Percentiles rank a stretch among this genome's conserved stretches.
Conservation (phyloP, 1,140 invertebrate genomes). For the Apis cerana region DNA sequence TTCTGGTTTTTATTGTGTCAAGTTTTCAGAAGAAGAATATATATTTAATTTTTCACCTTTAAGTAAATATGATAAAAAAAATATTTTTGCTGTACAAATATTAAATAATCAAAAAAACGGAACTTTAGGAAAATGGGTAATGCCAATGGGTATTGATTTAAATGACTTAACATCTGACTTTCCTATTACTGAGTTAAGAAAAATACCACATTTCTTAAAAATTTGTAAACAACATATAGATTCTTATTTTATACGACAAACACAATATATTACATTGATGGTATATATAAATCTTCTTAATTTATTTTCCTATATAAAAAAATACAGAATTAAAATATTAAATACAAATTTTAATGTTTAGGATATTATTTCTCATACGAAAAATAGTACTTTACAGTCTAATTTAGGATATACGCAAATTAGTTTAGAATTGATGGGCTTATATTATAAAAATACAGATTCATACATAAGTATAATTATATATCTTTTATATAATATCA, state of each 20-base stretch:
- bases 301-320: background rate
- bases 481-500: conserved; percentile 53
- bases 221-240: conserved; percentile 58
- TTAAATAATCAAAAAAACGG: conserved; percentile 19
- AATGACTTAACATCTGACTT: conserved; percentile 38
- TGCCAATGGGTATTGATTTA: conserved; percentile 63
- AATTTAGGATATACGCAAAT: conserved; percentile 47
- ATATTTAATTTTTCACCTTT: conserved; percentile 57
- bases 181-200: conserved; percentile 38
- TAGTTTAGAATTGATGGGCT: conserved; percentile 45
- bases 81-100: conserved; percentile 56
- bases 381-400: conserved; percentile 48
- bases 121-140: conserved; percentile 64
- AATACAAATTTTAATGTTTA: conserved; percentile 40
- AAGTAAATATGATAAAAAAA: background rate
- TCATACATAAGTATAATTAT: conserved; percentile 43
- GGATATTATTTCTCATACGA: conserved; percentile 8
- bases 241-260: conserved; percentile 51
- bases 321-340: background rate
- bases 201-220: conserved; percentile 53
- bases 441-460: conserved; percentile 36
- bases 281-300: conserved; percentile 31
- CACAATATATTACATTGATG: conserved; percentile 57
- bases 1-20: conserved; percentile 56
- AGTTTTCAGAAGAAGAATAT: conserved; percentile 39